Conservation (phyloP, 2,797 vertebrate species). For the Anisognathus igniventris region DNA sequence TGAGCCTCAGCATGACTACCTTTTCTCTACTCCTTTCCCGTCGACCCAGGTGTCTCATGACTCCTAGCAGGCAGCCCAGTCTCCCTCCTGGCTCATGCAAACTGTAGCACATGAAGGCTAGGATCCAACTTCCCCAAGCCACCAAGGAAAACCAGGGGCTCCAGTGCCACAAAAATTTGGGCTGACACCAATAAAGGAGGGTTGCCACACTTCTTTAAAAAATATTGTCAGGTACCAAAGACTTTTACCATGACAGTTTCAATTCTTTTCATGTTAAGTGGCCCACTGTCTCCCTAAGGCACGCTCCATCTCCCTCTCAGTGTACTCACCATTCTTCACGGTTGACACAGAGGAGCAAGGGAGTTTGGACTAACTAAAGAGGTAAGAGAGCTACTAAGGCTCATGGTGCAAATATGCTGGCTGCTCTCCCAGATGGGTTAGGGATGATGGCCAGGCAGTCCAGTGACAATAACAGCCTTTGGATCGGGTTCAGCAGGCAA, state of each 20-base stretch:
- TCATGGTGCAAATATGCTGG: neutral
- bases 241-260: neutral
- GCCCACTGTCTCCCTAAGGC: neutral
- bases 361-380: neutral
- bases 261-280: neutral
- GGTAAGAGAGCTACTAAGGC: neutral
- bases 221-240: neutral
- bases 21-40: neutral
- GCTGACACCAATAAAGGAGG: neutral
- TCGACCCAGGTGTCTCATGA: neutral
- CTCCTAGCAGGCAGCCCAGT: neutral
- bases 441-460: neutral
- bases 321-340: neutral
- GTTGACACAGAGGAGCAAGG: neutral
- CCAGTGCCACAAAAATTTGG: neutral
- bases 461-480: neutral
- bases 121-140: neutral
- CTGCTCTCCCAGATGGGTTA: neutral
- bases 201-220: neutral
- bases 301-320: fast-evolving
- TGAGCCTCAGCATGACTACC: fast-evolving
- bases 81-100: neutral
- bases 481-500: neutral
- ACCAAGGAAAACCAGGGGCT: neutral
- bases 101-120: fast-evolving